Conservation (phyloP, 1,140 invertebrate genomes). For the Pseudoatta argentina region DNA sequence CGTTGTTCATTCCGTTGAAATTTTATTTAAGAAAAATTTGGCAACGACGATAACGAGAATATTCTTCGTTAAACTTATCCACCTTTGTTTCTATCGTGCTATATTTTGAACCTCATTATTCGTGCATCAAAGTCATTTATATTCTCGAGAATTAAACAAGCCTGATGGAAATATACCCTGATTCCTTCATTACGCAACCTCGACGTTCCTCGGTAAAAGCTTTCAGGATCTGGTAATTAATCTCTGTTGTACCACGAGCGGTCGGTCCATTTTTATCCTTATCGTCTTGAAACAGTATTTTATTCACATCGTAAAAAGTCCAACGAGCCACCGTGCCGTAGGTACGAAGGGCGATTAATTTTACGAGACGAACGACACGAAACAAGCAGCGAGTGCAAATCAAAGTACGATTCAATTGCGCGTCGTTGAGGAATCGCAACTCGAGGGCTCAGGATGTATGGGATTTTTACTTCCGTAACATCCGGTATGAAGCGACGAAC, state of each 20-base stretch:
- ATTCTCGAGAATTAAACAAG: slow-evolving; percentile 43
- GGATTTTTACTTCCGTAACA: slow-evolving; percentile 48
- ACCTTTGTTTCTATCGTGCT: not conserved
- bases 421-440: slow-evolving; percentile 31
- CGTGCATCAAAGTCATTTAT: slow-evolving; percentile 44
- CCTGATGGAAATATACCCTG: slow-evolving; percentile 19
- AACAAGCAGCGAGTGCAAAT: slow-evolving; percentile 6
- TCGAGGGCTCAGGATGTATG: slow-evolving; percentile 24
- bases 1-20: not conserved
- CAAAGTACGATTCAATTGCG: slow-evolving; percentile 45
- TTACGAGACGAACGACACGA: slow-evolving; percentile 1
- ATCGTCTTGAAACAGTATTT: slow-evolving; percentile 49
- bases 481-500: slow-evolving; percentile 16
- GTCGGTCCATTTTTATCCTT: slow-evolving; percentile 36
- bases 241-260: slow-evolving; percentile 43
- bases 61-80: not conserved
- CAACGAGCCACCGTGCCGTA: not conserved
- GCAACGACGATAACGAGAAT: not conserved
- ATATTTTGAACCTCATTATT: not conserved
- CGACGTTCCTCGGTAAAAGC: slow-evolving; percentile 32
- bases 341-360: slow-evolving; percentile 40
- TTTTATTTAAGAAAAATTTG: not conserved
- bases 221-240: slow-evolving; percentile 48
- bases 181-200: slow-evolving; percentile 47
- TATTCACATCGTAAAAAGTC: slow-evolving; percentile 33